Evolutionary conservation across 2,113 vertebrate genomes (phyloP).

Genomic region (Megaceryle maxima): DNA sequence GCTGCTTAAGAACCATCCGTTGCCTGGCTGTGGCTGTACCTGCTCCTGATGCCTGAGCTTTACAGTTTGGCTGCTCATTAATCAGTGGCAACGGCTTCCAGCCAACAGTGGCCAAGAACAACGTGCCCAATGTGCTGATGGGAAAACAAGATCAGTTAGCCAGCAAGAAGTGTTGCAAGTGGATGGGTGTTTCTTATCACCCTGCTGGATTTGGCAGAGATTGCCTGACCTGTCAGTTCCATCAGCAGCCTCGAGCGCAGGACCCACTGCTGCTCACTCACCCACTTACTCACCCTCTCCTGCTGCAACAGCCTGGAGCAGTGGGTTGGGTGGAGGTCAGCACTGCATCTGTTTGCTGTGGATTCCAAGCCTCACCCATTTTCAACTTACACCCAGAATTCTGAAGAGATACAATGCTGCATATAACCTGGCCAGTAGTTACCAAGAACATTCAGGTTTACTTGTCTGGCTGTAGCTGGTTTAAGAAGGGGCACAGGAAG

Average conservation of each 20-base stretch:
- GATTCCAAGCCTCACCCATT: neutral
- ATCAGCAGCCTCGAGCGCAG: too few relatives aligned
- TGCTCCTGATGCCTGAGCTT: neutral
- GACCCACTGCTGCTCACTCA: neutral
- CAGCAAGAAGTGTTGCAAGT: neutral
- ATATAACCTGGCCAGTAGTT: neutral
- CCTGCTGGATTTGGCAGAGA: neutral
- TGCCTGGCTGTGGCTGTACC: neutral
- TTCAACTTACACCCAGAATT: neutral
- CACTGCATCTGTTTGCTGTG: neutral
- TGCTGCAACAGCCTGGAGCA: rapidly evolving
- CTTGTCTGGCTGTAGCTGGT: neutral
- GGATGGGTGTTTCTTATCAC: rapidly evolving
- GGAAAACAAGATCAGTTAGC: neutral
- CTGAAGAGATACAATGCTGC: neutral
- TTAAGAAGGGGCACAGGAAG: neutral
- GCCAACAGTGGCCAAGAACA: neutral
- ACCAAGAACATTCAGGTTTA: neutral
- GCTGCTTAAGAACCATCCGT: neutral
- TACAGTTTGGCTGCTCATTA: neutral
- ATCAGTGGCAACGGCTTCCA: neutral
- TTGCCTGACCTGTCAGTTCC: rapidly evolving
- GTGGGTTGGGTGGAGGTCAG: neutral
- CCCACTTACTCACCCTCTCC: neutral
- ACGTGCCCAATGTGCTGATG: rapidly evolving